Evolutionary conservation across 2,888 invertebrate genomes (phyloP), one percentile per base, ranked within the genome.

Genomic region (Athetis lepigone): DNA sequence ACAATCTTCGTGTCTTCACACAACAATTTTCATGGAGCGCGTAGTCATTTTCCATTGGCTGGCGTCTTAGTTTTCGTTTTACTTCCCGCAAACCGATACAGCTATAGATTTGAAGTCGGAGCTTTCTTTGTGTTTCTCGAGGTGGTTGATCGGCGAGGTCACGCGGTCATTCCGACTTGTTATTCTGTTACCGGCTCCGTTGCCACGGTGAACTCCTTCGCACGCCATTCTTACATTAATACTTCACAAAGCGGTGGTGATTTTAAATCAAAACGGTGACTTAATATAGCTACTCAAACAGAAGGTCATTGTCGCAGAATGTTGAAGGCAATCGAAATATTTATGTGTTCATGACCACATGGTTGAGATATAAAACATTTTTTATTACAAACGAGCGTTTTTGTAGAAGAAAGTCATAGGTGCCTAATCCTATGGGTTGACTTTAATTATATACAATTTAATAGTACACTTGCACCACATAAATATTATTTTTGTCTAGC

Each of bases 81-180:
- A 25, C 49, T 46, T 18, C n/a, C 18, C 13, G 16, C 23, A 42
- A 42, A 50, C 45, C 13, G 23, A 40, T 36, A 58, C 21, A 71
- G 52, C 49, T 74, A 50, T 59, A 57, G 18, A 16, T 54, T 16
- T 54, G 43, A 19, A 37, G 29, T 61, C 25, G 21, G 27, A n/a
- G 18, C 40, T 40, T 63, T 57, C 55, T 56, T 67, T 61, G 60
- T 51, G 63, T 60, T 46, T 37, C 54, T 69, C 39, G 79, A 85
- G 86, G 85, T 85, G 82, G 72, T 85, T 86, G 68, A 81, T 84
- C 83, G 81, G 60, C 69, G 75, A 82, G 87, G 85, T 83, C 83
- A 83, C 66, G 79, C 85, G 88, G 88, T 88, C 87, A 88, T 80
- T 78, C 75, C 47, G 70, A 80, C 75, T 75, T 80, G 75, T 70